phyloP scores from a whole-genome alignment of 1,140 invertebrate genomes.

The Sipha flava region DNA sequence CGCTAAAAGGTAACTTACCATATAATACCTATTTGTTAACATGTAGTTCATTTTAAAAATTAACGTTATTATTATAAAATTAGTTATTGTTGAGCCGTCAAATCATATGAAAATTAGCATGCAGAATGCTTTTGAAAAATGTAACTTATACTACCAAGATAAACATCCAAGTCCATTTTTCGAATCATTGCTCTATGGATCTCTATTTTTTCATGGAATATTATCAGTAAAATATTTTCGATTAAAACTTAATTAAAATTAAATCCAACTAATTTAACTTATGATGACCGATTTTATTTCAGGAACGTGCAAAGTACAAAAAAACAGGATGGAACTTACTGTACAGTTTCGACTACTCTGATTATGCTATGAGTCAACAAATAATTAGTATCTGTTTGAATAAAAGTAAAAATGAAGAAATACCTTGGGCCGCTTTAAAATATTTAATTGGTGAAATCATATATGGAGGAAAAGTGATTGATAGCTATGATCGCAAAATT shows the following conservation, averaged over 20 bases:
- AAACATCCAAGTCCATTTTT: conserved; percentile 64
- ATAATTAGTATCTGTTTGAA: conserved; percentile 68
- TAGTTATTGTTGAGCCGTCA: conserved; percentile 80
- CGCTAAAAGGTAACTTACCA: conserved; percentile 14
- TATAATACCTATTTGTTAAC: too few species aligned
- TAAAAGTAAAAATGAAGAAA: conserved; percentile 42
- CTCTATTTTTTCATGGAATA: conserved; percentile 74
- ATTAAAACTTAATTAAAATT: background rate
- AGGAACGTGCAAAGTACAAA: conserved; percentile 80
- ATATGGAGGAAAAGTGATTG: conserved; percentile 88
- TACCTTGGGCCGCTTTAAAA: conserved; percentile 82
- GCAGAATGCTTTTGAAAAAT: conserved; percentile 78
- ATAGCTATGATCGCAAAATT: conserved; percentile 76
- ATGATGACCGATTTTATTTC: conserved; percentile 52
- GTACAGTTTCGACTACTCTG: conserved; percentile 87
- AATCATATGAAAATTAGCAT: conserved; percentile 82
- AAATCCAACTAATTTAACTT: background rate
- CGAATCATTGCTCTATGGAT: conserved; percentile 68
- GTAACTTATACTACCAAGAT: conserved; percentile 56
- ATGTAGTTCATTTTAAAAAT: too few species aligned
- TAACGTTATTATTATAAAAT: background rate
- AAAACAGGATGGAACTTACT: conserved; percentile 89
- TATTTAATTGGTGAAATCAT: conserved; percentile 88
- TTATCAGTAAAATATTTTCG: background rate
- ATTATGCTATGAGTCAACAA: conserved; percentile 83